phyloP scores from a whole-genome alignment of 2,888 invertebrate species.

The Amitus sp. region DNA sequence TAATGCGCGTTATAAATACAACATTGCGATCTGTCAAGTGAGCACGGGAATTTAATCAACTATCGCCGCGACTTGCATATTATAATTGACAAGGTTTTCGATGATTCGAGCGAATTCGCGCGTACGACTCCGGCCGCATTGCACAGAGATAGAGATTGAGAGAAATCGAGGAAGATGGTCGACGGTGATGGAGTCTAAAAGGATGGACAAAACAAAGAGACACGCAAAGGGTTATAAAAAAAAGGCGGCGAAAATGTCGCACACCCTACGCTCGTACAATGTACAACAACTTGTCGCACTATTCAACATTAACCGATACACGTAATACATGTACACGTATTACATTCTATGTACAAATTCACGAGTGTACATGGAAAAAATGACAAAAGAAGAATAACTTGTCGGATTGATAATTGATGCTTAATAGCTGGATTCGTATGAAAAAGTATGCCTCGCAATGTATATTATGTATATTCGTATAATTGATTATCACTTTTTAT shows the following conservation, averaged over 20 bases:
- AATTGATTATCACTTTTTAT: constrained; percentile 32
- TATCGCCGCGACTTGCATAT: no score
- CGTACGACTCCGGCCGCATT: background rate
- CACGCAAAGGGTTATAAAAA: background rate
- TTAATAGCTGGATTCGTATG: constrained; percentile 47
- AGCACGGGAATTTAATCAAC: no score
- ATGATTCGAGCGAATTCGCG: background rate
- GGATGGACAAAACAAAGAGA: background rate
- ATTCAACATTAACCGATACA: constrained; percentile 11
- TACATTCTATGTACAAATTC: constrained; percentile 19
- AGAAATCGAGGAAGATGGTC: no score
- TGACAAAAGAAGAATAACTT: no score
- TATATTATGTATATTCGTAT: constrained; percentile 35
- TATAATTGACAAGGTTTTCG: background rate
- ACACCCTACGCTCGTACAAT: constrained; percentile 4
- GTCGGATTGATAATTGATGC: constrained; percentile 18
- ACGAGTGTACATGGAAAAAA: constrained; percentile 19
- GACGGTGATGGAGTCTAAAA: no score
- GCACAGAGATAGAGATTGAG: no score
- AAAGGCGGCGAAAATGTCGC: background rate
- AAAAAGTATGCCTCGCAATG: constrained; percentile 54
- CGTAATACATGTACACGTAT: constrained; percentile 8
- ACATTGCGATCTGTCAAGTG: no score
- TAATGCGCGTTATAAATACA: no score
- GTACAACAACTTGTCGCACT: constrained; percentile 2